These are phyloP conservation scores for Diadumene lineata DNA, from an alignment of 92 coral and sea anemone species.

Conservation along the genomic window DNA sequence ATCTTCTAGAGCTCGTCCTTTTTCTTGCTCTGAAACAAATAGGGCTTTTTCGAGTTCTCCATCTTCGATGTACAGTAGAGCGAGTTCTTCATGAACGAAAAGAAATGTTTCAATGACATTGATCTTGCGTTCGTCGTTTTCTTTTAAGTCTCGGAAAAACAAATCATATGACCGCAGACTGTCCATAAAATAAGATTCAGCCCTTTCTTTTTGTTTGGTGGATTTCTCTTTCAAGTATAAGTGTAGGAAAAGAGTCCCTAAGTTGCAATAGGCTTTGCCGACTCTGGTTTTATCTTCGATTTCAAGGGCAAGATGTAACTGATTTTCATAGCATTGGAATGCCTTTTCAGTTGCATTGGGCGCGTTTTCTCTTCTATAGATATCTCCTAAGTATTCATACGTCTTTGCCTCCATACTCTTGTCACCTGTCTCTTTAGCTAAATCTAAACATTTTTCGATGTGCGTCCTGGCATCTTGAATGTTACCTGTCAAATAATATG, in stretches of 20 bases:
- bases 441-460: neutral
- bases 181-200: neutral
- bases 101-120: neutral
- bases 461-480: neutral
- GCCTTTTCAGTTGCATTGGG: neutral
- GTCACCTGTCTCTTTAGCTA: slow-evolving; percentile 13
- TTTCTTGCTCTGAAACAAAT: neutral
- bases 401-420: neutral
- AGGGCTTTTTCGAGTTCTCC: neutral
- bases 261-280: neutral
- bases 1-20: no score
- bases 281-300: neutral
- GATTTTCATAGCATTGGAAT: neutral
- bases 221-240: neutral
- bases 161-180: neutral
- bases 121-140: slow-evolving; percentile 10
- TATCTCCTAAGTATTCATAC: slow-evolving; percentile 11
- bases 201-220: neutral
- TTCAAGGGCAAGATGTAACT: neutral
- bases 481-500: neutral
- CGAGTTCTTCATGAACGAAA: neutral
- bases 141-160: neutral
- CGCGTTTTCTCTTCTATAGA: neutral
- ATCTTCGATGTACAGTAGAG: neutral
- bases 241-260: neutral